A percentile compares a stretch with the other conserved stretches of the same genome.
phyloP scores from a whole-genome alignment of 2,113 vertebrate genomes.

The Miniopterus natalensis region DNA sequence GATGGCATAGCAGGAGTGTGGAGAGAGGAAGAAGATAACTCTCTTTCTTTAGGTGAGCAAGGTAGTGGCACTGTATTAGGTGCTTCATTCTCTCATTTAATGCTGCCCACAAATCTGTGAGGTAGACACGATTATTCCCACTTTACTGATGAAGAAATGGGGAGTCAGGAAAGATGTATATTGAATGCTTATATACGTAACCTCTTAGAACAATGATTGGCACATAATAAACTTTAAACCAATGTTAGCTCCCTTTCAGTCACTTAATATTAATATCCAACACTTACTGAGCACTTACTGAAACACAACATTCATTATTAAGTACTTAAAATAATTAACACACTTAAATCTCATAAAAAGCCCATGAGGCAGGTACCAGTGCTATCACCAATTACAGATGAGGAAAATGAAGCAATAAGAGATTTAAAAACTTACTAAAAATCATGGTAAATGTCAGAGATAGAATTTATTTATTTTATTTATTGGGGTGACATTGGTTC shows the following conservation, averaged over 20 bases:
- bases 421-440: background rate
- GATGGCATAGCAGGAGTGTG: background rate
- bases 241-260: background rate
- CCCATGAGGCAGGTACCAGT: background rate
- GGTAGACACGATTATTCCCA: background rate
- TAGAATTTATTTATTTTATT: background rate
- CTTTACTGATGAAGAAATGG: background rate
- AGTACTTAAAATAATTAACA: slow-evolving; percentile 52
- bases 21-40: background rate
- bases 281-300: slow-evolving; percentile 20
- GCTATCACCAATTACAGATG: background rate
- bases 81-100: background rate
- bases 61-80: background rate
- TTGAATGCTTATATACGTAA: background rate
- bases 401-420: background rate
- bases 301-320: background rate
- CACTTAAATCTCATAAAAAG: slow-evolving; percentile 6
- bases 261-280: background rate
- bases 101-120: background rate
- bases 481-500: background rate
- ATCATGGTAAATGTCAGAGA: background rate
- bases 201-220: background rate
- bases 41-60: background rate
- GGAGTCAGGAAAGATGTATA: background rate
- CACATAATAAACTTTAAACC: background rate